phyloP scores from a whole-genome alignment of 2,797 vertebrate genomes.

The Pelodytes ibericus region DNA sequence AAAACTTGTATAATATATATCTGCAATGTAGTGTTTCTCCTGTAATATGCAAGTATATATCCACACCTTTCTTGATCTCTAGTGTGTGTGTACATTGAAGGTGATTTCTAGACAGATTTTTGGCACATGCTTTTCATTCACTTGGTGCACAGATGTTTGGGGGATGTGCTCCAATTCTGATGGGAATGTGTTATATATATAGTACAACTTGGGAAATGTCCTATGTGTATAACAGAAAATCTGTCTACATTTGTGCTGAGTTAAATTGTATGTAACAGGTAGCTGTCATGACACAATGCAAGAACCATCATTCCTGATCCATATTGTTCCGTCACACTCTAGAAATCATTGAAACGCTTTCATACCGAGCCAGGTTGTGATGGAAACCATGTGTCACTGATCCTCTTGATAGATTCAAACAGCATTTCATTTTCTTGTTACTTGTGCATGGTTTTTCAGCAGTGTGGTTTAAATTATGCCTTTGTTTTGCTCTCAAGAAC shows the following conservation, averaged over 20 bases:
- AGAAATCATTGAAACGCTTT: background rate
- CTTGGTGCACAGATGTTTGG: background rate
- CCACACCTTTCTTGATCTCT: too few relatives aligned
- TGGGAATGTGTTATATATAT: background rate
- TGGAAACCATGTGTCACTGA: background rate
- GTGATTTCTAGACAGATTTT: background rate
- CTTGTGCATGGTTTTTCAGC: background rate
- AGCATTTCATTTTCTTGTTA: background rate
- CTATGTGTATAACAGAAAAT: background rate
- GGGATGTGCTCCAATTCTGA: background rate
- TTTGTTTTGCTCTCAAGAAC: slow-evolving; percentile 28
- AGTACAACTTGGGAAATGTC: background rate
- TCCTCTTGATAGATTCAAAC: background rate
- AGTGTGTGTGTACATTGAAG: too few relatives aligned
- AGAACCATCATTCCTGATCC: background rate
- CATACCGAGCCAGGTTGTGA: background rate
- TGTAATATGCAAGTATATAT: too few relatives aligned
- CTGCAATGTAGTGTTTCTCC: too few relatives aligned
- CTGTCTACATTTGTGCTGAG: background rate
- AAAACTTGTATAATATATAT: too few relatives aligned
- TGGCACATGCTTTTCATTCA: background rate
- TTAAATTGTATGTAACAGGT: background rate
- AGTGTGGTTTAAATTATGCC: background rate
- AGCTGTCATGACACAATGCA: background rate
- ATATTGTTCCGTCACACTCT: background rate